Evolutionary conservation across 2,888 invertebrate genomes (phyloP).

Genomic region (Drosophila rubida): DNA sequence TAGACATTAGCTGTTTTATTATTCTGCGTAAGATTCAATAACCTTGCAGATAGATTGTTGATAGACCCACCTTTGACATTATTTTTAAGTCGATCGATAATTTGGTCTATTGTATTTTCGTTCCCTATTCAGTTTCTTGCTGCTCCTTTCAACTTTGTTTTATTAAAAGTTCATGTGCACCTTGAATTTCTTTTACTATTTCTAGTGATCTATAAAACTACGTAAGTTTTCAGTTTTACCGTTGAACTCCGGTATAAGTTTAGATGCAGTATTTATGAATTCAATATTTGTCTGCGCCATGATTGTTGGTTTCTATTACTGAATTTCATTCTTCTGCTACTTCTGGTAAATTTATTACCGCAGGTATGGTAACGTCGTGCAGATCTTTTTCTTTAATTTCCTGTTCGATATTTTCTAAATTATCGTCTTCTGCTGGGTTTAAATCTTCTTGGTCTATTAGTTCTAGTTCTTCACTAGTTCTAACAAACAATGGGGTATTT

Average conservation of each 20-base stretch:
- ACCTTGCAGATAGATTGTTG: constrained; percentile 3
- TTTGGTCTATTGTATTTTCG: constrained; percentile 1
- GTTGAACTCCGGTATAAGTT: constrained; percentile 6
- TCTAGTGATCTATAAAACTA: constrained; percentile 14
- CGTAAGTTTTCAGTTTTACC: constrained; percentile 11
- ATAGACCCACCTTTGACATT: constrained; percentile 1
- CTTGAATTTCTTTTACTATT: constrained; percentile 6
- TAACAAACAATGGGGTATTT: constrained; percentile 8
- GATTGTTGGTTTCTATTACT: neutral
- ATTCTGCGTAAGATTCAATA: constrained; percentile 4
- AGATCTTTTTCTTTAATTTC: constrained; percentile 9
- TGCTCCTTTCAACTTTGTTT: neutral
- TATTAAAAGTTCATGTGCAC: neutral
- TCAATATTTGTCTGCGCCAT: constrained; percentile 12
- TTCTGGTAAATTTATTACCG: constrained; percentile 10
- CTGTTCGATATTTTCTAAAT: neutral
- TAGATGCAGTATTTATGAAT: constrained; percentile 10
- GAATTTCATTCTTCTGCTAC: neutral
- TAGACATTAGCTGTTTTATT: neutral
- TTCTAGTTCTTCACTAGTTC: neutral
- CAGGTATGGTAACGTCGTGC: constrained; percentile 2
- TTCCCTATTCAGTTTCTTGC: neutral
- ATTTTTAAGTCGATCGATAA: neutral
- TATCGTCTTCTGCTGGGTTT: neutral
- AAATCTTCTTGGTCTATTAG: neutral